These are phyloP conservation scores for Girardinus metallicus DNA, from an alignment of 2,797 vertebrate species.

Conservation along the genomic window DNA sequence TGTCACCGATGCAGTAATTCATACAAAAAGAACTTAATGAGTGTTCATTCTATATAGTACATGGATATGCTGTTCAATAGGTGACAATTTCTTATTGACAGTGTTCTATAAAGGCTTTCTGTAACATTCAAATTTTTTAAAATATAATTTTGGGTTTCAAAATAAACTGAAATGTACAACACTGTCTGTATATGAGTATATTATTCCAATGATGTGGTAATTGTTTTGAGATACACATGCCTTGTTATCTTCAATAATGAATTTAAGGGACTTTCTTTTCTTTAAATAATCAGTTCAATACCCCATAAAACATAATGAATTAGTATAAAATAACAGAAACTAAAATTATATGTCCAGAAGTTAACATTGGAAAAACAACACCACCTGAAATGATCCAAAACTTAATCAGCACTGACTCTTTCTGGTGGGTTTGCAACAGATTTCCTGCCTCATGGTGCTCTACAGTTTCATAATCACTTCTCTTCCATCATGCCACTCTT, in stretches of 20 bases:
- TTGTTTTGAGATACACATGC: neutral
- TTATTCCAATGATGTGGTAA: neutral
- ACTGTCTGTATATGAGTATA: too few species aligned
- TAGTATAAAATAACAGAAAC: neutral
- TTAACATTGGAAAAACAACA: neutral
- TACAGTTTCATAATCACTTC: neutral
- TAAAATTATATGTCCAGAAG: neutral
- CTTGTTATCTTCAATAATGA: neutral
- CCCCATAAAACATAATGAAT: neutral
- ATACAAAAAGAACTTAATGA: neutral
- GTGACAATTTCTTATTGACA: neutral
- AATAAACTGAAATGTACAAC: neutral
- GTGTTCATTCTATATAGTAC: neutral
- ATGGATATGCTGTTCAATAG: neutral
- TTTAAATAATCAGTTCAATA: neutral
- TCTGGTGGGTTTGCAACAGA: neutral
- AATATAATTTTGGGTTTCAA: neutral
- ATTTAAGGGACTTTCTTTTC: neutral
- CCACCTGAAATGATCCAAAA: neutral
- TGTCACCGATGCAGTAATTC: too few species aligned
- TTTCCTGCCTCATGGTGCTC: neutral
- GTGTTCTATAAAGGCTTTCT: neutral
- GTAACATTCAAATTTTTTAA: neutral
- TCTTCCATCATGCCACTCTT: neutral
- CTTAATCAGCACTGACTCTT: neutral